Evolutionary conservation across 2,888 invertebrate species (phyloP), one percentile per base, ranked within the genome.

Genomic region (Drosophila kokeensis): DNA sequence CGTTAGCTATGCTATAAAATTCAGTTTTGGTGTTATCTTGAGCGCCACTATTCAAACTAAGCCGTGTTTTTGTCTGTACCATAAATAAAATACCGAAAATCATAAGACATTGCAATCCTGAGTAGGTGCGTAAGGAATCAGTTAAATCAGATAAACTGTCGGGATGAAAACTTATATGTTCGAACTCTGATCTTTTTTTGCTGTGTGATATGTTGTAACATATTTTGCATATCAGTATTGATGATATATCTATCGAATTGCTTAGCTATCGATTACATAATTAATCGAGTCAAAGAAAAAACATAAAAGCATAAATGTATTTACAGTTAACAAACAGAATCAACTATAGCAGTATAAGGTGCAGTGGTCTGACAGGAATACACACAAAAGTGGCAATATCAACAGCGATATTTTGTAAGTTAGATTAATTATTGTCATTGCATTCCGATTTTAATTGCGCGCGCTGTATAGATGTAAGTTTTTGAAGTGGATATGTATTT

Each of bases 301-400:
- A 66, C 77, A 78, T 78, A 78, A 78, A 74, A 78, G 77, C 77
- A 78, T 78, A 78, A 77, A 79, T 78, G 77, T 65, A 62, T 79
- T 79, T 67, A 78, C 80, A 70, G 76, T 67, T 64, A 54, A 79
- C 77, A 70, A 76, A 75, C 79, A 59, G 79, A 50, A 75, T 61
- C 49, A 64, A 49, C 49, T 63, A 59, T 63, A 38, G 69, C 66
- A 70, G 67, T 60, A 79, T 75, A 67, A 58, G 58, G 49, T 60
- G 61, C 34, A 50, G 63, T 38, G 67, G 58, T 53, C 54, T 13
- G 10, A 58, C 27, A 27, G 32, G 34, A 42, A 50, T 30, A 48
- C 18, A 49, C 21, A 32, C 21, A 48, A 29, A 63, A 45, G 38
- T 60, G 49, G 34, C 29, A 58, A 21, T 30, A 58, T 30, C 38